Evolutionary conservation across 2,113 vertebrate genomes (phyloP), one percentile per base, ranked within the genome.

Genomic region (Sprattus sprattus): DNA sequence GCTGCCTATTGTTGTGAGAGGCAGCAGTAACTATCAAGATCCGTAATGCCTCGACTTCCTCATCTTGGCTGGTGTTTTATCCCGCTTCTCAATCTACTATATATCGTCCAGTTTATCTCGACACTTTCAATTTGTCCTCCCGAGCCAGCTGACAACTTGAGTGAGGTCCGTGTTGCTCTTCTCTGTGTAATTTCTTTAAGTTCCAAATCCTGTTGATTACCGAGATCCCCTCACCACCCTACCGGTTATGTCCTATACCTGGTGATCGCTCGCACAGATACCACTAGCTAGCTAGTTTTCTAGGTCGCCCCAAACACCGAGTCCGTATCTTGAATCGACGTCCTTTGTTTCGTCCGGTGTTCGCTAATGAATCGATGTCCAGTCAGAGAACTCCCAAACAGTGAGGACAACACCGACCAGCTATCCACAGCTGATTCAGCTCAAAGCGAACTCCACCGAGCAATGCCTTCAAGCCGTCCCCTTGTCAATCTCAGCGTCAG

Each of bases 1-100:
- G 85, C 47, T 83, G 67, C 45, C 85, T 82, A 82, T 78, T 78
- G 71, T 78, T 78, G 71, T 78, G 71, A 44, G 28, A 78, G 54
- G 10, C 71, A 78, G 28, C 71, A 11, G 71, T 32, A 39, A 16
- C 44, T 39, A 78, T 78, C 4, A 39, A 78, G 71, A 78, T 32
- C 71, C 28, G 71, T 78, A 78, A 32, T 78, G 28, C 71, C 71
- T 11, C 32, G 28, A 78, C 71, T 78, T 78, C 32, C 28, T 78
- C 71, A 78, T 78, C 1, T 15, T 78, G 71, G 15, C 25, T 78
- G 15, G 64, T 28, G n/a, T 11, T 39, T 78, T 78, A 78, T 44
- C 3, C 28, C 32, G n/a, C 71, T 32, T 22, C 71, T 32, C 16
- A 78, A 78, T 32, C 25, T 39, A 78, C 15, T 78, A 78, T 4